These are phyloP conservation scores for Parazoanthus darwini DNA, from an alignment of 92 coral and sea anemone genomes.

Conservation along the genomic window DNA sequence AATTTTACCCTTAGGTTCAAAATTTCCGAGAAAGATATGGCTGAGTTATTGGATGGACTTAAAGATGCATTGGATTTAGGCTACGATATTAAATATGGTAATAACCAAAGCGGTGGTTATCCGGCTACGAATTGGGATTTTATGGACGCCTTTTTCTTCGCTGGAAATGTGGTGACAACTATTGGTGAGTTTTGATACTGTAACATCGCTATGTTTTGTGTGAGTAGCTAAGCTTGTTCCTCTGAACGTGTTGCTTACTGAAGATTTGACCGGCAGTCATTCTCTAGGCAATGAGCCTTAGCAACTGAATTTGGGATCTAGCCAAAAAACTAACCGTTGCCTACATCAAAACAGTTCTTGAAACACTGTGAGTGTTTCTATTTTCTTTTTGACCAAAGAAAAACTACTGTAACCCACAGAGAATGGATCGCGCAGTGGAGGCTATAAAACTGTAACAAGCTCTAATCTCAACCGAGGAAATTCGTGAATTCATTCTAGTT, in stretches of 20 bases:
- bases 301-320: conserved; percentile 34
- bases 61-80: conserved; percentile 80
- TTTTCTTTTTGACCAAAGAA: conserved; percentile 11
- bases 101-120: conserved; percentile 23
- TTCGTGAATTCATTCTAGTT: neutral
- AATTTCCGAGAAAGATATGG: conserved; percentile 70
- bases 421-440: conserved; percentile 14
- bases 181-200: conserved; percentile 70
- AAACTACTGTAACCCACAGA: conserved; percentile 11
- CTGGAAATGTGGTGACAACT: conserved; percentile 97
- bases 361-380: neutral
- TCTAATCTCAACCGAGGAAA: conserved; percentile 12
- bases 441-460: conserved; percentile 33
- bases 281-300: neutral
- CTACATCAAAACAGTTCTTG: neutral
- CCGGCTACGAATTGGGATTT: conserved; percentile 75
- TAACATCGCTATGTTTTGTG: neutral
- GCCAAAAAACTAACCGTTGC: neutral
- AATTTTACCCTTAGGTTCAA: conserved; percentile 64
- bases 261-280: neutral
- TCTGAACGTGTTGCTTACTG: conserved; percentile 25
- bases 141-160: conserved; percentile 97
- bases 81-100: conserved; percentile 54
- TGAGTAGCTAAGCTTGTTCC: neutral
- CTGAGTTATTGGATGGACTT: conserved; percentile 61